Evolutionary conservation across 2,888 invertebrate species (phyloP).

Genomic region (Brachyptera risi): DNA sequence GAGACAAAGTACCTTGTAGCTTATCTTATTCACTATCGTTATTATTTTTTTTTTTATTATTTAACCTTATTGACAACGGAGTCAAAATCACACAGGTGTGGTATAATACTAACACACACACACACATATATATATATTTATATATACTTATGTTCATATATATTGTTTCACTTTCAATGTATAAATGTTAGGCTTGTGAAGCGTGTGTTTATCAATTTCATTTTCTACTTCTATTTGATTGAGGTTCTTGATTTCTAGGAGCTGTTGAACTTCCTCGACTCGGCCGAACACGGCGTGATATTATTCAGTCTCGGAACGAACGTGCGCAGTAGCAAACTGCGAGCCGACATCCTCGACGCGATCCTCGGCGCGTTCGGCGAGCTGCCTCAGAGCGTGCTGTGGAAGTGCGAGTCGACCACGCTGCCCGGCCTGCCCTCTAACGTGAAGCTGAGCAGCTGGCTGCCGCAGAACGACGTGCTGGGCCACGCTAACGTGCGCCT

Average conservation of each 20-base stretch:
- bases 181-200: no score
- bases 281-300: constrained; percentile 46
- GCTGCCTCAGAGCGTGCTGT: constrained; percentile 42
- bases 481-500: constrained; percentile 48
- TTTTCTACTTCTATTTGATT: no score
- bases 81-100: no score
- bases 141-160: no score
- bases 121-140: no score
- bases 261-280: constrained; percentile 38
- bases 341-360: constrained; percentile 30
- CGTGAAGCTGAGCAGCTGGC: constrained; percentile 18
- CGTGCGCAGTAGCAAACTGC: constrained; percentile 35
- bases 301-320: constrained; percentile 43
- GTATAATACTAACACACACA: no score
- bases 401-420: constrained; percentile 41
- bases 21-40: no score
- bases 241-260: no score
- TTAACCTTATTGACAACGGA: no score
- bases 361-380: constrained; percentile 38
- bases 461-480: constrained; percentile 40
- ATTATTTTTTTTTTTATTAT: no score
- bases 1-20: constrained; percentile 24
- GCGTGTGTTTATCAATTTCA: no score
- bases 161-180: no score
- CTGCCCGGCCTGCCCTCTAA: constrained; percentile 26